Evolutionary conservation across 2,797 vertebrate genomes (phyloP).

Genomic region (Pangasius djambal): DNA sequence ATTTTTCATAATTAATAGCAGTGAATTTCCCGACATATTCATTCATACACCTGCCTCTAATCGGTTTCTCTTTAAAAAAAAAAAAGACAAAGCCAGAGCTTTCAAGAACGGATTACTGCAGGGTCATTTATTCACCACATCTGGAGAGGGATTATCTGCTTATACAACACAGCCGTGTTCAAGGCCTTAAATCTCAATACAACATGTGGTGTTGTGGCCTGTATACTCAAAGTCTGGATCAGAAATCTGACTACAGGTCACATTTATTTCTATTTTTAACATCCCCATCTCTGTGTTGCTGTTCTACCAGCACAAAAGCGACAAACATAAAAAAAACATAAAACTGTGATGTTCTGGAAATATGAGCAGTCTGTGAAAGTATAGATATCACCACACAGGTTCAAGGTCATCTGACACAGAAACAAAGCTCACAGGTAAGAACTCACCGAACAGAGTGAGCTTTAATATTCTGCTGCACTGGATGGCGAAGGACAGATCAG

Average conservation of each 20-base stretch:
- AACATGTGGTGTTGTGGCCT: neutral
- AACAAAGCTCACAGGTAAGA: constrained; percentile 52
- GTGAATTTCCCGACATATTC: neutral
- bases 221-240: neutral
- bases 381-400: neutral
- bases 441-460: constrained; percentile 95
- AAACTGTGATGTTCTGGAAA: neutral
- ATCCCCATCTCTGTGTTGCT: neutral
- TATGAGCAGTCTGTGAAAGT: neutral
- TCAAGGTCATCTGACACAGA: neutral
- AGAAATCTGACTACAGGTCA: neutral
- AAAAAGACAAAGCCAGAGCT: neutral
- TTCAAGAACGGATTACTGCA: constrained; percentile 24
- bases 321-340: neutral
- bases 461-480: constrained; percentile 99
- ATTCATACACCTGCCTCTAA: neutral
- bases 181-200: neutral
- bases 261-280: neutral
- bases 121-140: constrained; percentile 31
- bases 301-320: neutral
- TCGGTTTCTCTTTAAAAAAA: neutral
- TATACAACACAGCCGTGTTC: constrained; percentile 23
- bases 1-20: neutral
- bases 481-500: constrained; percentile 98
- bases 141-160: constrained; percentile 50